These are phyloP conservation scores for Dasyurus viverrinus DNA, from an alignment of 2,113 vertebrate species.

Conservation along the genomic window DNA sequence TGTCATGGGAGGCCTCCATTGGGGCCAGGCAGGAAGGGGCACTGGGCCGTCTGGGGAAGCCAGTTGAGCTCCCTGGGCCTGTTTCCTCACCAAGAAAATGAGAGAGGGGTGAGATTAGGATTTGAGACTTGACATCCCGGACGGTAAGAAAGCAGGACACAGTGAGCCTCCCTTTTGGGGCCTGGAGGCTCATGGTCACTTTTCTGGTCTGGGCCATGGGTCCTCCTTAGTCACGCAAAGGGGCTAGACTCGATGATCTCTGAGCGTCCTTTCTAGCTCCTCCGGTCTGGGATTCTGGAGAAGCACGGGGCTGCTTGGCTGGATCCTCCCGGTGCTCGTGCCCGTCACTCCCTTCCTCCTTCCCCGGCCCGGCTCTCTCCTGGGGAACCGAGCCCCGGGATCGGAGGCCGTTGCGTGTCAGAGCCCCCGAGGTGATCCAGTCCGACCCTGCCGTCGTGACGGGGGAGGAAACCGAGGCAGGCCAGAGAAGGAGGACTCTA, in stretches of 20 bases:
- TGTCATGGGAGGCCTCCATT: neutral
- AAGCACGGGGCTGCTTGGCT: neutral
- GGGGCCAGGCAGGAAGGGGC: neutral
- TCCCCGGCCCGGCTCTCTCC: neutral
- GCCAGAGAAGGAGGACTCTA: neutral
- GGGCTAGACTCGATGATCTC: neutral
- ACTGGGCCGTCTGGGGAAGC: neutral
- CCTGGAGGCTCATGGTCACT: neutral
- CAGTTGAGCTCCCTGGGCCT: neutral
- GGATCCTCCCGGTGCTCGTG: neutral
- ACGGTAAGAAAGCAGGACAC: neutral
- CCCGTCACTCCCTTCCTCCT: neutral
- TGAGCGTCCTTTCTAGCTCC: neutral
- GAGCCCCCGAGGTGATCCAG: neutral
- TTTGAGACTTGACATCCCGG: neutral
- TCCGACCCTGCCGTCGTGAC: neutral
- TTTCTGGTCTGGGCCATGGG: neutral
- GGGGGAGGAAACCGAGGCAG: neutral
- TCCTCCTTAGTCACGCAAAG: neutral
- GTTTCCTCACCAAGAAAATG: neutral
- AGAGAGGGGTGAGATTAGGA: neutral
- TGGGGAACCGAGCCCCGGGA: neutral
- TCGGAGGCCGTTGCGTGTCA: neutral
- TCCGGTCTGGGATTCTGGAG: neutral
- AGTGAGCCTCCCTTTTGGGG: neutral